Evolutionary conservation across 2,888 invertebrate species (phyloP).

Genomic region (Tethea ocularis): DNA sequence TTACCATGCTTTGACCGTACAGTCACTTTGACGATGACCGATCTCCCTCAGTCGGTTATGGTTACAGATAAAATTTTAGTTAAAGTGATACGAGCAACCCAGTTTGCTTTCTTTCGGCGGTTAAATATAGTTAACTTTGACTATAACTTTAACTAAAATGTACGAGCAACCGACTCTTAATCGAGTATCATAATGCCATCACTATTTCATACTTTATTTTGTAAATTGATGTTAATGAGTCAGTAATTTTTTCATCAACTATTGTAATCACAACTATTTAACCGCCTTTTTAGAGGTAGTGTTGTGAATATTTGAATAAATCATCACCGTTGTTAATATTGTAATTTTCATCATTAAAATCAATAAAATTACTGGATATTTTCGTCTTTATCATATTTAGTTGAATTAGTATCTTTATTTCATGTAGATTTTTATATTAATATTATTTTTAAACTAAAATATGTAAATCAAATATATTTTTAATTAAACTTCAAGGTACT

Average conservation of each 20-base stretch:
- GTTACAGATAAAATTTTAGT: too few species aligned
- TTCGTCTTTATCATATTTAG: not conserved
- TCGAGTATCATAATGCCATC: not conserved
- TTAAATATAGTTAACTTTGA: too few species aligned
- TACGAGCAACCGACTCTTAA: too few species aligned
- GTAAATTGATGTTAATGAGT: not conserved
- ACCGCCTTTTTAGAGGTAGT: not conserved
- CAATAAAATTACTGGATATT: not conserved
- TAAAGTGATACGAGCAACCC: too few species aligned
- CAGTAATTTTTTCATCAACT: not conserved
- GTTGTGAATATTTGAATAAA: constrained; percentile 3
- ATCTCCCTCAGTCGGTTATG: too few species aligned
- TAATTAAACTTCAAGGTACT: too few species aligned
- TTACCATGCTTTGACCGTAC: too few species aligned
- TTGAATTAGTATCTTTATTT: not conserved
- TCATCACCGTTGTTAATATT: not conserved
- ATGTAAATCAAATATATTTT: too few species aligned
- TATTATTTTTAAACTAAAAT: not conserved
- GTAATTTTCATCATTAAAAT: not conserved
- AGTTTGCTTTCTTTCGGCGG: too few species aligned
- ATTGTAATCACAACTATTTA: not conserved
- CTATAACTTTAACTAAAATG: too few species aligned
- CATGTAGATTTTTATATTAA: not conserved
- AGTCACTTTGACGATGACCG: too few species aligned
- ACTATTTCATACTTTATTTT: not conserved